Evolutionary conservation across 1,140 invertebrate species (phyloP).

Genomic region (Lutraria rhynchaena): DNA sequence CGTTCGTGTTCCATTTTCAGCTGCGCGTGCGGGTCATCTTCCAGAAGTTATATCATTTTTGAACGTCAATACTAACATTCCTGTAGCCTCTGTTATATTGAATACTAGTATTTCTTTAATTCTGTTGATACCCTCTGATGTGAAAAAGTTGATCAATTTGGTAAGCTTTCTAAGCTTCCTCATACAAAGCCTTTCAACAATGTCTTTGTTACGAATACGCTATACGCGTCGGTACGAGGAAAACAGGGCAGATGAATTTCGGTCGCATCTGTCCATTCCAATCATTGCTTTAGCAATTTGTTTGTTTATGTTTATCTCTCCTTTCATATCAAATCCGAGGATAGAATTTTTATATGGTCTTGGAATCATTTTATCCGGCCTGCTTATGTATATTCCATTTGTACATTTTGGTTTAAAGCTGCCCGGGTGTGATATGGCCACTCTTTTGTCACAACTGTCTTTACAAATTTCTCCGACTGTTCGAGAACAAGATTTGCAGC

Average conservation of each 20-base stretch:
- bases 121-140: conserved; percentile 23
- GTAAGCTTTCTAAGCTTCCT: conserved; percentile 26
- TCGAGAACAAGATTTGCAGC: conserved; percentile 14
- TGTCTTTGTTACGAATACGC: conserved; percentile 6
- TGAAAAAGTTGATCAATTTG: conserved; percentile 13
- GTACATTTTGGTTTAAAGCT: conserved; percentile 26
- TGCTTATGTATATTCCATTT: conserved; percentile 40
- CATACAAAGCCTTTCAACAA: background rate
- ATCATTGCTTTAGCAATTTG: conserved; percentile 25
- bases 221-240: background rate
- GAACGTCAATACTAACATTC: conserved; percentile 22
- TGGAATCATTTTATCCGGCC: conserved; percentile 22
- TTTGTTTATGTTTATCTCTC: conserved; percentile 21
- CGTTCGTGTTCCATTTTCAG: conserved; percentile 18
- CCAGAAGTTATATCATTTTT: conserved; percentile 47
- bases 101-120: conserved; percentile 17
- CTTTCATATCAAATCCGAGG: conserved; percentile 33
- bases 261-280: conserved; percentile 9
- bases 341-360: conserved; percentile 38
- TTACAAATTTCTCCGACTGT: conserved; percentile 26
- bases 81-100: conserved; percentile 6
- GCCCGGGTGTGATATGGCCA: conserved; percentile 4
- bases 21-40: conserved; percentile 47
- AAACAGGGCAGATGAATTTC: conserved; percentile 2
- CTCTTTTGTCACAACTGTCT: background rate